Evolutionary conservation across 2,797 vertebrate genomes (phyloP).

Genomic region (Sorex maritimensis): DNA sequence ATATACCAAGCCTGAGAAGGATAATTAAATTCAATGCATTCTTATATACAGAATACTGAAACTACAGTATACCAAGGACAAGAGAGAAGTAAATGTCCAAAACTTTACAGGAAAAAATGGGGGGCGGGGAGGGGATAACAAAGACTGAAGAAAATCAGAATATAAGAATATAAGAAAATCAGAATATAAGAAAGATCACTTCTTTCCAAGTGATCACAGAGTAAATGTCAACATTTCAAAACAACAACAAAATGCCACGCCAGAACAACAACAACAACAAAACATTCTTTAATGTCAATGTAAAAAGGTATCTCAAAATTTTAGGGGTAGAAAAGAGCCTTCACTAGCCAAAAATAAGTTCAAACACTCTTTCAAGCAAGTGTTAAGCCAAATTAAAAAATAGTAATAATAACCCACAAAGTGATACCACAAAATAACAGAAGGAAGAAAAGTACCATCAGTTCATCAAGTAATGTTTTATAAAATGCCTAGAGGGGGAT

Average conservation of each 20-base stretch:
- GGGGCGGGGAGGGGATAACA: neutral
- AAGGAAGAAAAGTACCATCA: neutral
- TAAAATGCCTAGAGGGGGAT: neutral
- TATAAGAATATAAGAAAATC: neutral
- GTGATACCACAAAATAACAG: neutral
- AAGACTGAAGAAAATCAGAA: neutral
- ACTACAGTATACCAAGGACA: neutral
- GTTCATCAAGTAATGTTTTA: too few relatives aligned
- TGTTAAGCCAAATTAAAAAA: neutral
- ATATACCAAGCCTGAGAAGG: neutral
- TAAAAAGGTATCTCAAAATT: constrained; percentile 64
- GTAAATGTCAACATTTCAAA: constrained; percentile 60
- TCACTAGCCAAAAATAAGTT: constrained; percentile 5
- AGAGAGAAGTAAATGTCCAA: constrained; percentile 20
- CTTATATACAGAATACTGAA: neutral
- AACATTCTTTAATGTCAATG: constrained; percentile 6
- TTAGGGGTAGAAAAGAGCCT: neutral
- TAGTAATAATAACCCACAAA: neutral
- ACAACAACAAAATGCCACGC: neutral
- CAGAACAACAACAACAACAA: constrained; percentile 19
- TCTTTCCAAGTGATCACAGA: constrained; percentile 58
- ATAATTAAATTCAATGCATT: constrained; percentile 21
- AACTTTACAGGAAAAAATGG: neutral
- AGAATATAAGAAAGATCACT: neutral
- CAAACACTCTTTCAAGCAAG: constrained; percentile 52